These are phyloP conservation scores for Chrosomus eos DNA, from an alignment of 2,797 vertebrate genomes.

Conservation along the genomic window DNA sequence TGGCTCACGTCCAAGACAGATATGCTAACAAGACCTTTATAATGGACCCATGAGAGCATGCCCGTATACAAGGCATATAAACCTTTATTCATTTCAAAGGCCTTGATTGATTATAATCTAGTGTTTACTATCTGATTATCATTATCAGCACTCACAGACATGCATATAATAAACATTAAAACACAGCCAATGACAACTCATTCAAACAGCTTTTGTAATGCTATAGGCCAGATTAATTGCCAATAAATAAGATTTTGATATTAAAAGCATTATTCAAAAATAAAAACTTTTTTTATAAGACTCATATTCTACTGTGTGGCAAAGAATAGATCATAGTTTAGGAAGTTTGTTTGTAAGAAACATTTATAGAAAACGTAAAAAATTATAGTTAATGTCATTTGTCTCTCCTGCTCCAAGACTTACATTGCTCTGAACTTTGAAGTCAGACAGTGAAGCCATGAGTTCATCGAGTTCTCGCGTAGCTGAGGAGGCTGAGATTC, in stretches of 20 bases:
- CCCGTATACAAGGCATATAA: slow-evolving; percentile 6
- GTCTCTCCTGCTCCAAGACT: neutral
- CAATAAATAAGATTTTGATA: neutral
- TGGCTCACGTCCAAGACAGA: slow-evolving; percentile 5
- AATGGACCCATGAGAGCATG: neutral
- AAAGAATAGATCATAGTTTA: neutral
- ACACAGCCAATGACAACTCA: neutral
- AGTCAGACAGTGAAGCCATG: slow-evolving; percentile 98
- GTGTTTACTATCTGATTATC: slow-evolving; percentile 2
- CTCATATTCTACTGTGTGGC: neutral
- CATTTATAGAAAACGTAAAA: neutral
- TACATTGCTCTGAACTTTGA: slow-evolving; percentile 86
- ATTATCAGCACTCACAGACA: slow-evolving; percentile 4
- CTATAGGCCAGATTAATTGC: neutral
- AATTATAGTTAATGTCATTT: neutral
- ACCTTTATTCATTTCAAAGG: slow-evolving; percentile 12
- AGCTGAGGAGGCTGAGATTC: slow-evolving; percentile 96
- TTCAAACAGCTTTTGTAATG: neutral
- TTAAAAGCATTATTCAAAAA: neutral
- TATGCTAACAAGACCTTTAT: slow-evolving; percentile 34
- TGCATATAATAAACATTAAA: neutral
- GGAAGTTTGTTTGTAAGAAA: neutral
- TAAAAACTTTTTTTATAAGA: neutral
- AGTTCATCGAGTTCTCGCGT: slow-evolving; percentile 97
- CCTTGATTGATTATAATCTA: neutral